phyloP scores from a whole-genome alignment of 2,888 invertebrate species.

The Parnassius orleans region DNA sequence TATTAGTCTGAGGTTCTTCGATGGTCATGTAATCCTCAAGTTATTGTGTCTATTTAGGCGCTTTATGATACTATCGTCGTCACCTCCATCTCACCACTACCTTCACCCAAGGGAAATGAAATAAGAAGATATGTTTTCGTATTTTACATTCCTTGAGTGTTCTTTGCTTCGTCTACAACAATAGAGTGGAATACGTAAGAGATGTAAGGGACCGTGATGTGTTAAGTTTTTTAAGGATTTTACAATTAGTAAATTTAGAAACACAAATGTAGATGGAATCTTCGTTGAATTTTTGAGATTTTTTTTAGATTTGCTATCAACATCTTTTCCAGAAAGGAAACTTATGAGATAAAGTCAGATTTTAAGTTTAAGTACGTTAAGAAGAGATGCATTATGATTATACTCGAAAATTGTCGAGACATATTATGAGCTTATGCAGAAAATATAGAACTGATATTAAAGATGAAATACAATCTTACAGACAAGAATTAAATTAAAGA shows the following conservation, averaged over 20 bases:
- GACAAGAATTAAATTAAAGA: conserved; percentile 35
- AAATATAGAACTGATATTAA: conserved; percentile 42
- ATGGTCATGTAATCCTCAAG: too few species aligned
- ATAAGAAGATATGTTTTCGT: conserved; percentile 3
- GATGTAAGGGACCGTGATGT: not conserved
- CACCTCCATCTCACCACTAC: too few species aligned
- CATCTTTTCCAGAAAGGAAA: conserved; percentile 39
- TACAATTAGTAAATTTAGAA: not conserved
- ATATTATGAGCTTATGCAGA: conserved; percentile 40
- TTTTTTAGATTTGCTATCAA: conserved; percentile 43
- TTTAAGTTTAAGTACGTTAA: conserved; percentile 41
- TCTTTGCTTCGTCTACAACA: not conserved
- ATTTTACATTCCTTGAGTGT: not conserved
- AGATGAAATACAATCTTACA: conserved; percentile 38
- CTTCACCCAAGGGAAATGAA: not conserved
- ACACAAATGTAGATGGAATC: conserved; percentile 37
- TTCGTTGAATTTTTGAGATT: conserved; percentile 52
- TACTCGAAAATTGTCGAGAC: conserved; percentile 40
- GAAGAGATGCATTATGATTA: conserved; percentile 36
- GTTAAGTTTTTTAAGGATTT: not conserved
- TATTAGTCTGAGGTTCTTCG: too few species aligned
- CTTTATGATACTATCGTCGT: too few species aligned
- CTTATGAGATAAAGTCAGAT: conserved; percentile 43
- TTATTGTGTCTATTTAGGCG: too few species aligned
- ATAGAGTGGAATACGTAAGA: not conserved